Evolutionary conservation across 2,113 vertebrate species (phyloP), one percentile per base, ranked within the genome.

Genomic region (Euleptes europaea): DNA sequence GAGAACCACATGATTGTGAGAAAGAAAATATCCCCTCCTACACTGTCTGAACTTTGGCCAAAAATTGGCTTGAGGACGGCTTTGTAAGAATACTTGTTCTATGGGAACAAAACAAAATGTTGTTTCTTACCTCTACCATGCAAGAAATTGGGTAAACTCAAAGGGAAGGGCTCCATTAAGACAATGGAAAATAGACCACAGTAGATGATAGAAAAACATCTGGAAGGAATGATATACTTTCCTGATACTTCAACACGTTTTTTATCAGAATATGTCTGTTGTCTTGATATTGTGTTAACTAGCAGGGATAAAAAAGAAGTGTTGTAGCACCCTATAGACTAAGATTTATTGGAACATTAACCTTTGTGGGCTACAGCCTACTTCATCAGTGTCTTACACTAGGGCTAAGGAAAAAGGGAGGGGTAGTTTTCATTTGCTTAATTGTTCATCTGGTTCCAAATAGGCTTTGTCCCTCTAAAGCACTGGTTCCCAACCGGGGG

Each of bases 21-120:
- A 79, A 54, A 10, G n/a, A 70, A 88, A 57, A 63, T 83, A 26
- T 42, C 10, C 0, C 0, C 15, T 47, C 38, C 60, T 66, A 85
- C 77, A n/a, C n/a, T n/a, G n/a, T n/a, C n/a, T n/a, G n/a, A n/a
- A 54, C 3, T 73, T 31, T 28, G 82, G 4, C 78, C 19, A 1
- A 49, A 60, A 15, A 12, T 83, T 49, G 66, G 74, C 0, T 26
- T 42, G n/a, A n/a, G 44, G 44, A 44, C 9, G 60, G 0, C 13
- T 88, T 72, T 28, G 71, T 78, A 31, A 83, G 70, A 57, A 42
- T 47, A 72, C 8, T 89, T 88, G 60, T 3, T 88, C 54, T 40
- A 40, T 23, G 35, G 66, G 80, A 42, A 83, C 67, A 31, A 81
- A 57, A 81, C 75, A 80, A 88, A 81, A 49, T 54, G 74, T 78